Evolutionary conservation across 2,113 vertebrate species (phyloP).

Genomic region (Rhynchomys soricoides): DNA sequence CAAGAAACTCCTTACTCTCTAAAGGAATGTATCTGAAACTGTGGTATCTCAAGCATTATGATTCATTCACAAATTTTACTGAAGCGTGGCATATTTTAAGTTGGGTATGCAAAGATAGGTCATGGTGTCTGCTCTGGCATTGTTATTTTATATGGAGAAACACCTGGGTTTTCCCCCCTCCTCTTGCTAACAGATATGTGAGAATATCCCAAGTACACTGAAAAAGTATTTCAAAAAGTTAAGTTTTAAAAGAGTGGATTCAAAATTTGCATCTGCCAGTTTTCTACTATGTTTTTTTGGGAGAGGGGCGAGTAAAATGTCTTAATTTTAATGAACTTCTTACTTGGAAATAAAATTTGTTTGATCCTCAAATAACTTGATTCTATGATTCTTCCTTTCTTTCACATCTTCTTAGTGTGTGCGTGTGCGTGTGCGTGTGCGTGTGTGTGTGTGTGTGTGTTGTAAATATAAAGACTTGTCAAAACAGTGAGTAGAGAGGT

Average conservation of each 20-base stretch:
- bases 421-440: no score
- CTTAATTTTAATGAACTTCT: constrained; percentile 7
- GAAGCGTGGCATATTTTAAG: background rate
- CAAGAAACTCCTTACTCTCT: background rate
- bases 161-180: background rate
- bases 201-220: background rate
- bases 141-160: background rate
- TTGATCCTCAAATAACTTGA: background rate
- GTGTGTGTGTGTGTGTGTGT: background rate
- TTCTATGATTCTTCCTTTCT: background rate
- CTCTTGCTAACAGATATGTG: background rate
- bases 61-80: background rate
- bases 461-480: background rate
- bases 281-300: background rate
- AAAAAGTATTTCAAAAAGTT: background rate
- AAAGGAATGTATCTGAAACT: background rate
- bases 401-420: background rate
- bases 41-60: background rate
- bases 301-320: background rate
- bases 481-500: background rate
- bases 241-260: background rate
- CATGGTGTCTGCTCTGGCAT: background rate
- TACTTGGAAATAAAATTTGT: background rate
- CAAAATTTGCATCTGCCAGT: background rate
- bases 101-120: background rate